phyloP scores from a whole-genome alignment of 2,797 vertebrate genomes.

The Chromis chromis region DNA sequence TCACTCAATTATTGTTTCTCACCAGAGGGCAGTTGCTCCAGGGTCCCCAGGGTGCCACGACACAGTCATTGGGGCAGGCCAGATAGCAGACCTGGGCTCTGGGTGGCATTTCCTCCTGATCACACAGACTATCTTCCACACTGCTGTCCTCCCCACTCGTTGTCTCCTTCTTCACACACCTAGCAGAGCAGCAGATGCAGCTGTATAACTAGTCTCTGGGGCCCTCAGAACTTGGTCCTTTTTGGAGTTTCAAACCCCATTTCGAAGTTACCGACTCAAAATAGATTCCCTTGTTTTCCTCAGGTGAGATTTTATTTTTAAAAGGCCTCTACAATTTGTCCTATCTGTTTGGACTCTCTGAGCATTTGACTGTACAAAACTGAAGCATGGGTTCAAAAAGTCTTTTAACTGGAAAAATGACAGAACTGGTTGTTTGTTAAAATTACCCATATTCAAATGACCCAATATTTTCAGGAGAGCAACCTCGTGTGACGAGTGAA shows the following conservation, averaged over 20 bases:
- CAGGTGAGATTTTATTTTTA: constrained; percentile 22
- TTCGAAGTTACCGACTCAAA: constrained; percentile 32
- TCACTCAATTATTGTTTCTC: constrained; percentile 48
- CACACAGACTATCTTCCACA: constrained; percentile 86
- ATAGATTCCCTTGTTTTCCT: not conserved
- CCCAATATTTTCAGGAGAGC: not conserved
- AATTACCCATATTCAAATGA: not conserved
- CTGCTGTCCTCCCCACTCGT: constrained; percentile 67
- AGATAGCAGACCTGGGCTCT: constrained; percentile 88
- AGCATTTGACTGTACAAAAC: not conserved
- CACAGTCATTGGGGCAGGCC: constrained; percentile 92
- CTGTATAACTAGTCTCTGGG: constrained; percentile 51
- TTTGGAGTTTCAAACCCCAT: constrained; percentile 33
- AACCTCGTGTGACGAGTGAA: too few species aligned
- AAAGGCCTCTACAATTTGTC: not conserved
- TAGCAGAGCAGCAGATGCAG: constrained; percentile 65
- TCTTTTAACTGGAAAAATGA: not conserved
- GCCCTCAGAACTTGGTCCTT: constrained; percentile 20
- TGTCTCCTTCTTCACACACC: constrained; percentile 87
- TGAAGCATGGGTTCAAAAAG: constrained; percentile 4
- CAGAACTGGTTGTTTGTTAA: not conserved
- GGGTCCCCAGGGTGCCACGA: constrained; percentile 90
- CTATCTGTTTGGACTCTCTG: not conserved
- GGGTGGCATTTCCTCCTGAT: constrained; percentile 85
- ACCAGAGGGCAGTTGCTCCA: constrained; percentile 94